These are phyloP conservation scores for Microcebus lehilahytsara DNA, from an alignment of 2,113 vertebrate genomes.

Conservation along the genomic window DNA sequence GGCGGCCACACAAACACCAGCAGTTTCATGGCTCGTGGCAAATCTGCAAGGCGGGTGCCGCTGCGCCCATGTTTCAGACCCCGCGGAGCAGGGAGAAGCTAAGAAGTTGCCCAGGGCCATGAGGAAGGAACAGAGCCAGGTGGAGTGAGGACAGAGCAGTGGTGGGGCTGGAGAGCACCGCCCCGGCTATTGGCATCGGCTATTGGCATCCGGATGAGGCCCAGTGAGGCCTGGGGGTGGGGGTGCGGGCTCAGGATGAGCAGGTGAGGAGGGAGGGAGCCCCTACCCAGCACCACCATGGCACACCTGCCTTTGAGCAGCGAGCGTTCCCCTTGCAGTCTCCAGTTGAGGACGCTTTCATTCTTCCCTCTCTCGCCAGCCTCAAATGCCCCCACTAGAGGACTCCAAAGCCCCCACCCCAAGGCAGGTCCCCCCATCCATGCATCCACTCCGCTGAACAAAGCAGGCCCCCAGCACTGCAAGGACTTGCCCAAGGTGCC, in stretches of 20 bases:
- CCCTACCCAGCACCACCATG: rapidly evolving
- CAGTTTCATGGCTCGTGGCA: rapidly evolving
- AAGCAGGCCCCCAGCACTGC: background rate
- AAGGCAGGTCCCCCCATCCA: background rate
- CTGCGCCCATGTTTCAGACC: background rate
- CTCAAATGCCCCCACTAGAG: background rate
- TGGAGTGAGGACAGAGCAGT: too few relatives aligned
- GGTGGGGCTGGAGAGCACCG: rapidly evolving
- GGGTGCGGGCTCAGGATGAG: background rate
- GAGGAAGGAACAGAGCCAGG: background rate
- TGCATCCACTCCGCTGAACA: background rate
- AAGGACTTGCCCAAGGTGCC: background rate
- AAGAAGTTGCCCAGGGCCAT: background rate
- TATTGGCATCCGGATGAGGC: background rate
- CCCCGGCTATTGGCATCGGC: background rate
- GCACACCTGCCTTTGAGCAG: background rate
- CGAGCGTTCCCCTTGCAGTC: rapidly evolving
- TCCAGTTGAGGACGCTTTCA: background rate
- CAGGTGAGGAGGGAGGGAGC: background rate
- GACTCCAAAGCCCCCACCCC: background rate
- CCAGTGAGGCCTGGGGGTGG: too few relatives aligned
- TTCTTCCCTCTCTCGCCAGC: background rate
- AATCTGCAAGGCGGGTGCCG: background rate
- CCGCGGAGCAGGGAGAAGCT: background rate
- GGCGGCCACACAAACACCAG: background rate